phyloP scores from a whole-genome alignment of 1,140 invertebrate species.

The Parapsyche elsis region DNA sequence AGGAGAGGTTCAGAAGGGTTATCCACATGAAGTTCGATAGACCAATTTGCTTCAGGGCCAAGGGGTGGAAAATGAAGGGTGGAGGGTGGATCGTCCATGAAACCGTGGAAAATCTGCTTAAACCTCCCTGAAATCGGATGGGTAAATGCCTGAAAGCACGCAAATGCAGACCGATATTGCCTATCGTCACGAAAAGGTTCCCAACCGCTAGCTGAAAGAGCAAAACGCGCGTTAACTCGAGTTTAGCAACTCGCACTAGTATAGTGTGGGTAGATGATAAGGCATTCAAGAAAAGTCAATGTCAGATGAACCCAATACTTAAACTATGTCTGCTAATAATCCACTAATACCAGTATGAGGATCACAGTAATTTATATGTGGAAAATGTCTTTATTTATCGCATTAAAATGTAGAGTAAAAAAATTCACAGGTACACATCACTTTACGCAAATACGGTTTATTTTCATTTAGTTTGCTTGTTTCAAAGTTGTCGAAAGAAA shows the following conservation, averaged over 20 bases:
- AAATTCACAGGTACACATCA: neutral
- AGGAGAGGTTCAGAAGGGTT: neutral
- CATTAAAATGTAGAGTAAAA: neutral
- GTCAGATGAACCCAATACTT: no score
- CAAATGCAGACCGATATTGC: neutral
- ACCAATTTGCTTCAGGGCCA: neutral
- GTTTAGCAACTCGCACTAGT: neutral
- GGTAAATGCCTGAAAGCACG: neutral
- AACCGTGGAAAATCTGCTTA: neutral
- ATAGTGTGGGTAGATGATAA: neutral
- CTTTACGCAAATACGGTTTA: constrained; percentile 13
- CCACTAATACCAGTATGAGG: neutral
- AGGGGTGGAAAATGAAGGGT: no score
- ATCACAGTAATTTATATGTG: constrained; percentile 7
- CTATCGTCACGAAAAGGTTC: constrained; percentile 20
- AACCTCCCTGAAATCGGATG: neutral
- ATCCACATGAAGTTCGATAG: constrained; percentile 2
- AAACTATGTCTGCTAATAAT: no score
- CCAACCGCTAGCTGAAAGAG: neutral
- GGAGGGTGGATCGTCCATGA: neutral
- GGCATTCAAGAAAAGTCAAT: no score
- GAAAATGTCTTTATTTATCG: neutral
- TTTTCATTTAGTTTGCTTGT: constrained; percentile 7
- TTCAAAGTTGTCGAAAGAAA: neutral
- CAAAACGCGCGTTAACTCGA: neutral